Conservation (phyloP, 2,888 invertebrate species). For the Chirona hameri region DNA sequence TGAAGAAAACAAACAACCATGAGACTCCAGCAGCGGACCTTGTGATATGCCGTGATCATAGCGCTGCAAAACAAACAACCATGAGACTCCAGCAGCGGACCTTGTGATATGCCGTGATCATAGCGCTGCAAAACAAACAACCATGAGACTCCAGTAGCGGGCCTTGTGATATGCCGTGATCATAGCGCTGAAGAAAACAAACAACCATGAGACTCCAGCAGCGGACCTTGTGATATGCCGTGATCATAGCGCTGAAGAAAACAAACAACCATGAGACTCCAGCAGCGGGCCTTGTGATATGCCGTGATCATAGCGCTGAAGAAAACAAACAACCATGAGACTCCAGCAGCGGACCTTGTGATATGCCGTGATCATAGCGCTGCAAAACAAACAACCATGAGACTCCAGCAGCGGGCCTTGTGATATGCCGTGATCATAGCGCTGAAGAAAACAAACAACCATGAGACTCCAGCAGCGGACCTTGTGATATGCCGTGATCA, state of each 20-base stretch:
- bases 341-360: conserved; percentile 63
- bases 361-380: conserved; percentile 80
- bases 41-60: conserved; percentile 73
- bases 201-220: conserved; percentile 90
- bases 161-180: conserved; percentile 67
- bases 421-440: conserved; percentile 74
- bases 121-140: too few relatives aligned
- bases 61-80: too few relatives aligned
- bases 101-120: conserved; percentile 69
- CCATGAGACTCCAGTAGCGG: conserved; percentile 84
- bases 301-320: too few relatives aligned
- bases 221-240: conserved; percentile 61
- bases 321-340: too few relatives aligned
- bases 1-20: too few relatives aligned
- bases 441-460: too few relatives aligned
- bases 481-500: conserved; percentile 69
- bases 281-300: conserved; percentile 59
- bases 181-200: too few relatives aligned
- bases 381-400: too few relatives aligned
- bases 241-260: too few relatives aligned
- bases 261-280: conserved; percentile 94
- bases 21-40: conserved; percentile 71
- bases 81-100: conserved; percentile 76
- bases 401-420: conserved; percentile 69
- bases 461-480: conserved; percentile 76